Base-by-base conservation (phyloP, 2,113 vertebrate genomes). In the Gallinago media region DNA sequence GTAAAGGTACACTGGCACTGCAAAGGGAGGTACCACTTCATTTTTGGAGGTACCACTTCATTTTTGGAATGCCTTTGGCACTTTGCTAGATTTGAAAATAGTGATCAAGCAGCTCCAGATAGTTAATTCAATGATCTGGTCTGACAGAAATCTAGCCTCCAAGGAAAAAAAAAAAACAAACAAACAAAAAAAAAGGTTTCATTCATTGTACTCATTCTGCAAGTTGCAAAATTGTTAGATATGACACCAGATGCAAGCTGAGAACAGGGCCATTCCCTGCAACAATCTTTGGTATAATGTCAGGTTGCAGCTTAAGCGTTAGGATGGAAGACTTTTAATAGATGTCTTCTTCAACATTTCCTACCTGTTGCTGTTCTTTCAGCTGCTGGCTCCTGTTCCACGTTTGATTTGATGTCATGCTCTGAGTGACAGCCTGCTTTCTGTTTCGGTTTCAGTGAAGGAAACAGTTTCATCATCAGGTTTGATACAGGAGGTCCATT, bases 381-480 rank as follows among this genome's bases (percentile, higher is more conserved):
- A 99, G 99, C 98, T 96, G 96, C 83, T 15, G 92, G 91, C 47
- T 98, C 98, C 26, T 85, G 95, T 93, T 81, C 92, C 89, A 76
- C 25, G 21, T 78, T 97, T 67, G 83, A 61, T 67, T 92, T 98
- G 65, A 54, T 70, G 49, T 97, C 97, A 20, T 17, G 59, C 82
- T 68, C 96, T 54, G 67, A 77, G 5, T 61, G 89, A 94, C 96
- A 96, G 75, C 95, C 91, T 81, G 96, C 92, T 65, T 98, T 98
- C 56, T 96, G 85, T 88, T 99, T 99, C 0, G 98, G 97, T 96
- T 98, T 99, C 95, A 99, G 97, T 6, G 98, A 98, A 87, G 99
- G 99, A 95, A 99, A 99, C 47, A 99, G 86, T 85, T 98, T 99
- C 15, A 98, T 95, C 98, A 99, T 98, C 89, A 99, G 97, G 78